Base-by-base conservation (phyloP, 1,140 invertebrate species). In the Acromyrmex heyeri region DNA sequence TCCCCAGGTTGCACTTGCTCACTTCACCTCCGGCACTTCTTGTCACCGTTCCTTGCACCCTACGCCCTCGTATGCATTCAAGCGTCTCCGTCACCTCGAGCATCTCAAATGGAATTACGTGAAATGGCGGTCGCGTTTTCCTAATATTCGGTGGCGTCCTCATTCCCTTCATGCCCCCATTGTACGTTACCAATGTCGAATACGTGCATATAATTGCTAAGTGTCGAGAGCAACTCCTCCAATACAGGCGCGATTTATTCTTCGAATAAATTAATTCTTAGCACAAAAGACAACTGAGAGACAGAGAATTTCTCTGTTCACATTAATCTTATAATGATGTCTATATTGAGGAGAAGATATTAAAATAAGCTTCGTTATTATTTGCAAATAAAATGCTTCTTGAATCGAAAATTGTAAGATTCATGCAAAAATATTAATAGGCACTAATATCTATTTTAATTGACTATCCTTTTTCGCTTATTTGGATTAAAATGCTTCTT, bases 41-140 rank as follows among this genome's bases (percentile, higher is more conserved):
- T 61, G 75, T 79, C 44, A 62, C 55, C 44, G 72, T 44, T 44
- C 70, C 59, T 27, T 83, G 82, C 87, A 88, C 87, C 83, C 77
- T 16, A 83, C 88, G 50, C 88, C 86, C 79, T 83, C 85, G 62
- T 78, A 90, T 90, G 86, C 76, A 81, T 86, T 90, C 89, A 90
- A 75, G 72, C 89, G 70, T 88, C 86, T 59, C 81, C 88, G 86
- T 88, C 89, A 90, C 81, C 81, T 88, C 88, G 88, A 87, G 88
- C 88, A 67, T 87, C 87, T 87, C 82, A 87, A 90, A 82, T 87
- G 86, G 72, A 86, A 90, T 90, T 90, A 90, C 59, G 86, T 85
- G 86, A 90, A 90, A 90, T 87, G 81, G 88, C 88, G 86, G 85
- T 90, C 88, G 86, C 86, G 81, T 90, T 88, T 86, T 90, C 86